A percentile compares a stretch with the other conserved stretches of the same genome.
Evolutionary conservation across 2,888 invertebrate species (phyloP).

Genomic region (Parnassius glacialis): DNA sequence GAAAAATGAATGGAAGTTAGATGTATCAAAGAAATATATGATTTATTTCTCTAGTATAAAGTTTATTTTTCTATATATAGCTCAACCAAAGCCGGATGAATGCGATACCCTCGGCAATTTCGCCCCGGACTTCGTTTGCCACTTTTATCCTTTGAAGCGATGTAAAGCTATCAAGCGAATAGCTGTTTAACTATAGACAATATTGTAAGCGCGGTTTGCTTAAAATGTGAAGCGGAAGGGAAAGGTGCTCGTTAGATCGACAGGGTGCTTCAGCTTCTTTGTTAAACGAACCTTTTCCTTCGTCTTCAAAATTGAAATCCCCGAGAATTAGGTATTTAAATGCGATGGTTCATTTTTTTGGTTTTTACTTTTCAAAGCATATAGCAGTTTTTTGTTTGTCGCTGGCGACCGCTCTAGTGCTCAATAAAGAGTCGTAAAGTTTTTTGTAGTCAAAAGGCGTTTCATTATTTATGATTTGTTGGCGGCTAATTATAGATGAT

Average conservation of each 20-base stretch:
- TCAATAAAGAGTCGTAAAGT: conserved; percentile 52
- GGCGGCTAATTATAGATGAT: conserved; percentile 65
- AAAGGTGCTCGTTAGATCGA: conserved; percentile 55
- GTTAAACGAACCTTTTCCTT: conserved; percentile 44
- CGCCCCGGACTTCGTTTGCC: conserved; percentile 59
- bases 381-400: conserved; percentile 47
- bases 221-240: conserved; percentile 31
- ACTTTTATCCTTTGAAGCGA: conserved; percentile 49
- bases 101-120: conserved; percentile 68
- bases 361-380: conserved; percentile 41
- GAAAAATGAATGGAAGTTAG: conserved; percentile 42
- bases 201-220: conserved; percentile 52
- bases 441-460: conserved; percentile 54
- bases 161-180: conserved; percentile 39
- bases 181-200: conserved; percentile 30
- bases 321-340: conserved; percentile 53
- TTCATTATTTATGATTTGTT: conserved; percentile 68
- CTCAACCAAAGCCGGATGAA: conserved; percentile 40
- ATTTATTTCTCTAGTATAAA: conserved; percentile 7
- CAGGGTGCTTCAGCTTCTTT: conserved; percentile 64
- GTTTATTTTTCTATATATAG: conserved; percentile 34
- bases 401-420: conserved; percentile 41
- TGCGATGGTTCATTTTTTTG: conserved; percentile 45
- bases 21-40: conserved; percentile 30
- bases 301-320: conserved; percentile 33